Evolutionary conservation across 2,113 vertebrate species (phyloP).

Genomic region (Rhegmatorhina hoffmannsi): DNA sequence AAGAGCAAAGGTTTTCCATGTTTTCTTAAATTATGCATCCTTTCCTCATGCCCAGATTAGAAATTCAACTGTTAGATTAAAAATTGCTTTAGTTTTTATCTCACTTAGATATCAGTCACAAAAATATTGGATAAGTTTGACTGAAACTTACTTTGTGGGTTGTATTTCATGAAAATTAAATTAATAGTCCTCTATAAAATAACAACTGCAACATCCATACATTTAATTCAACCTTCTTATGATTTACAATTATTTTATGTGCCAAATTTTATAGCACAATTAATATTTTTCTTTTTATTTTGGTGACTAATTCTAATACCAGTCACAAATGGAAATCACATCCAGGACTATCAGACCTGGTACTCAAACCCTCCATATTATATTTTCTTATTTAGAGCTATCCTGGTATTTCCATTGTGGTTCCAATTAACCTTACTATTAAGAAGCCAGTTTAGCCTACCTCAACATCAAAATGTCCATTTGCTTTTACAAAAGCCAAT

Average conservation of each 20-base stretch:
- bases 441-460: neutral
- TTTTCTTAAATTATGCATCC: neutral
- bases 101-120: neutral
- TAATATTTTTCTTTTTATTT: neutral
- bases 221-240: neutral
- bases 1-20: neutral
- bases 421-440: neutral
- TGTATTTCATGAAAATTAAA: neutral
- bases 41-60: neutral
- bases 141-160: neutral
- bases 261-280: neutral
- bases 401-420: neutral
- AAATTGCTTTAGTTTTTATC: neutral
- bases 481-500: conserved; percentile 13
- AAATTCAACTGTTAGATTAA: neutral
- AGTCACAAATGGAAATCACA: neutral
- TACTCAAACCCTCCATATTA: neutral
- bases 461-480: conserved; percentile 52
- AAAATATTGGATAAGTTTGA: neutral
- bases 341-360: neutral
- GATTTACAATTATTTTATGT: neutral
- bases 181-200: neutral
- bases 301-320: neutral
- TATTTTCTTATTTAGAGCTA: neutral
- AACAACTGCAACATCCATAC: neutral